A percentile compares a stretch with the other conserved stretches of the same genome.
phyloP scores from a whole-genome alignment of 2,113 vertebrate genomes.

The Psammodynastes pulverulentus region DNA sequence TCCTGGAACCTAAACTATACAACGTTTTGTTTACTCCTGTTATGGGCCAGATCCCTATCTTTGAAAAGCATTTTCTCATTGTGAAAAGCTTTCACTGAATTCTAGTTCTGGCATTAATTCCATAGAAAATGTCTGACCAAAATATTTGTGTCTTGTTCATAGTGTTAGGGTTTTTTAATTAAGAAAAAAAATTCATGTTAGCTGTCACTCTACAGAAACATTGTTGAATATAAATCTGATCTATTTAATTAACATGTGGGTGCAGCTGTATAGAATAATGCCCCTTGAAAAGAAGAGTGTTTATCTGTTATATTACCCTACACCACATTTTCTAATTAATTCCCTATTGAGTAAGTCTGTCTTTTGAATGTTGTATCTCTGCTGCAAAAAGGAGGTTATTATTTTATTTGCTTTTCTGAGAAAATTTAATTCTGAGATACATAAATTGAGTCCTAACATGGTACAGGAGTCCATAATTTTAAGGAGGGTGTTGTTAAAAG shows the following conservation, averaged over 20 bases:
- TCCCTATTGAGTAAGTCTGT: neutral
- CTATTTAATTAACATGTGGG: neutral
- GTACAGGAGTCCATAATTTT: neutral
- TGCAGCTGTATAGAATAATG: neutral
- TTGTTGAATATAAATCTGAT: neutral
- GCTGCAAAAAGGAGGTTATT: neutral
- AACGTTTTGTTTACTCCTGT: neutral
- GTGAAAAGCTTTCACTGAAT: neutral
- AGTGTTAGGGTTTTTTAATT: neutral
- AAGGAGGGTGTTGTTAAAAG: neutral
- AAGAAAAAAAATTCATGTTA: neutral
- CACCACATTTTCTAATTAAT: neutral
- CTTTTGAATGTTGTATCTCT: neutral
- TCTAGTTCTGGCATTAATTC: neutral
- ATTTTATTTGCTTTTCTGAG: neutral
- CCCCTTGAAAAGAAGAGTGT: neutral
- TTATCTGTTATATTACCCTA: neutral
- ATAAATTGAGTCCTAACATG: neutral
- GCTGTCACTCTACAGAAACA: neutral
- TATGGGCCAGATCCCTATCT: neutral
- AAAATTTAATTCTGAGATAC: neutral
- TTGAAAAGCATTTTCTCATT: neutral
- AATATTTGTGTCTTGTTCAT: neutral
- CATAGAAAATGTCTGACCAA: neutral
- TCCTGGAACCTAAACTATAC: neutral